Conservation (phyloP, 2,113 vertebrate species). For the Embiotoca jacksoni region DNA sequence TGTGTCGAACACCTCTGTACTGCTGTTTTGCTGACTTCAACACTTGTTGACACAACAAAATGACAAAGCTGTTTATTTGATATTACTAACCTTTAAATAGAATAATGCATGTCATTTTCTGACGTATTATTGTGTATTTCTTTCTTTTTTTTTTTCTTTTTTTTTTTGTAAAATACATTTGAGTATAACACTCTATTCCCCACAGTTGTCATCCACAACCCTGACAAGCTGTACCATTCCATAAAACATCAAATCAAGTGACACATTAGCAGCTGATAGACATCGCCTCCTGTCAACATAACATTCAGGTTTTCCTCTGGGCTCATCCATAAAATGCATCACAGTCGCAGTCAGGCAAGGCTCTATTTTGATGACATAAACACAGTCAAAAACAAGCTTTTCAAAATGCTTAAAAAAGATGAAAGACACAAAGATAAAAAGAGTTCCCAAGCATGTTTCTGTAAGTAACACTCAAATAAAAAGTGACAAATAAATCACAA, state of each 20-base stretch:
- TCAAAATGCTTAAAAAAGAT: slow-evolving; percentile 67
- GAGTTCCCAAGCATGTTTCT: slow-evolving; percentile 60
- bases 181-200: slow-evolving; percentile 36
- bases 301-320: slow-evolving; percentile 59
- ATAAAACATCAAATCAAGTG: slow-evolving; percentile 60
- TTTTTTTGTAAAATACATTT: slow-evolving; percentile 20
- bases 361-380: slow-evolving; percentile 65
- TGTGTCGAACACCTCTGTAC: slow-evolving; percentile 8
- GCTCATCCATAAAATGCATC: slow-evolving; percentile 58
- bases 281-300: slow-evolving; percentile 57
- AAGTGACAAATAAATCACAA: slow-evolving; percentile 77
- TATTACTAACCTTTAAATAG: slow-evolving; percentile 13
- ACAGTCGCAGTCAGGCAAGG: slow-evolving; percentile 51
- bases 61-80: not conserved
- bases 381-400: slow-evolving; percentile 61
- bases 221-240: slow-evolving; percentile 58
- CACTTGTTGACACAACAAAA: slow-evolving; percentile 22
- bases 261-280: slow-evolving; percentile 62
- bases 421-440: slow-evolving; percentile 67
- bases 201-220: slow-evolving; percentile 22
- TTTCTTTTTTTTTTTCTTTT: not conserved
- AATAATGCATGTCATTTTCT: not conserved
- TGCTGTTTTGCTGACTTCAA: not conserved
- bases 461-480: slow-evolving; percentile 66
- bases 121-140: not conserved